These are phyloP conservation scores for Myotis vivesi DNA, from an alignment of 2,797 vertebrate species.

Conservation along the genomic window DNA sequence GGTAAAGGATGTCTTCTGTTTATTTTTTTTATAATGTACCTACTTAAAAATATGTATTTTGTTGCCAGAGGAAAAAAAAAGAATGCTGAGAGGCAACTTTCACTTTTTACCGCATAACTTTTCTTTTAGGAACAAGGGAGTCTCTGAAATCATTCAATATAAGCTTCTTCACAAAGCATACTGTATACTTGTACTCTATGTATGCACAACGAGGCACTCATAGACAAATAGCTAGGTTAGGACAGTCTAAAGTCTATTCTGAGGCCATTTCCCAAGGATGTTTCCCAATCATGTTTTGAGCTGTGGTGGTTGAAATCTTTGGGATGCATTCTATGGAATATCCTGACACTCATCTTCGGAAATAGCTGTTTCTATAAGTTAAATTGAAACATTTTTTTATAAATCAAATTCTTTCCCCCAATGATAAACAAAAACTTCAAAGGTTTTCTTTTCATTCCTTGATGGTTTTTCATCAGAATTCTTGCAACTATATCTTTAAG, in stretches of 20 bases:
- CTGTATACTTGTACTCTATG: background rate
- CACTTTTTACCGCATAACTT: background rate
- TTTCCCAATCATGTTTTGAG: background rate
- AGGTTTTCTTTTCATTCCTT: background rate
- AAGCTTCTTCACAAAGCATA: background rate
- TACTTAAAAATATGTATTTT: background rate
- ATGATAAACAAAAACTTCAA: background rate
- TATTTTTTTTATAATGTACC: background rate
- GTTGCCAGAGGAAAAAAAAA: background rate
- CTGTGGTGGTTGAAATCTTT: background rate
- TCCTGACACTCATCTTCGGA: background rate
- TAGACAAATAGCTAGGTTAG: background rate
- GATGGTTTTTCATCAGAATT: constrained; percentile 15
- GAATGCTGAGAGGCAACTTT: background rate
- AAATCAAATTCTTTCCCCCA: background rate
- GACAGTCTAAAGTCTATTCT: background rate
- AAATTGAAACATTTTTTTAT: background rate
- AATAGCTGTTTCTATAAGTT: constrained; percentile 29
- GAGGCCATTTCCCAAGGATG: background rate
- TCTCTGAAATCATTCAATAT: background rate
- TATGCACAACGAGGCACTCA: background rate
- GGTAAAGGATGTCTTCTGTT: background rate
- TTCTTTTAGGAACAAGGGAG: background rate
- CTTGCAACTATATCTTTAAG: background rate
- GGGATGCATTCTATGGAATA: background rate